phyloP scores from a whole-genome alignment of 2,797 vertebrate genomes.

The Peromyscus melanophrys region DNA sequence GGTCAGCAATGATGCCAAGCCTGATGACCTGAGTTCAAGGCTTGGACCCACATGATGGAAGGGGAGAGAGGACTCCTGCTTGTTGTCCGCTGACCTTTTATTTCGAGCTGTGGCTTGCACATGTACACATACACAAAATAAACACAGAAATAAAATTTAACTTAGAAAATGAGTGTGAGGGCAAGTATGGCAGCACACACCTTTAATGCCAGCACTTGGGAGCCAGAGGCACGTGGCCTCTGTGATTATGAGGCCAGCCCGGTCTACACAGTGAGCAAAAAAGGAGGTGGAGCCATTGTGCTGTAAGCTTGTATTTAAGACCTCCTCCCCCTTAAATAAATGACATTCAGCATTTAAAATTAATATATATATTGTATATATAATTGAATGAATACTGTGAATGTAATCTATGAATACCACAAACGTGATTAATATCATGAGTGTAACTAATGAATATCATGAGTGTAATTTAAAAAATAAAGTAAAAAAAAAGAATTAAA shows the following conservation, averaged over 20 bases:
- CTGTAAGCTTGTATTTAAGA: too few relatives aligned
- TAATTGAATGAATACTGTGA: too few relatives aligned
- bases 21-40: neutral
- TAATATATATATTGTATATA: too few relatives aligned
- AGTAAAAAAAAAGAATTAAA: too few relatives aligned
- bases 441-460: too few relatives aligned
- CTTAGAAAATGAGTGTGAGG: neutral
- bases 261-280: neutral
- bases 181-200: neutral
- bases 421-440: too few relatives aligned
- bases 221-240: neutral
- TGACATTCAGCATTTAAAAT: too few relatives aligned
- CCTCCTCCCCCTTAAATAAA: too few relatives aligned
- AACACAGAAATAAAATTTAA: neutral
- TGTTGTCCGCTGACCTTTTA: neutral
- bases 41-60: neutral
- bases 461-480: too few relatives aligned
- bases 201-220: neutral
- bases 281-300: too few relatives aligned
- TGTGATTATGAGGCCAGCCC: neutral
- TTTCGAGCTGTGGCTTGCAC: neutral
- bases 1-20: neutral
- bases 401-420: too few relatives aligned
- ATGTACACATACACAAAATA: neutral
- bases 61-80: neutral